phyloP scores from a whole-genome alignment of 2,888 invertebrate species.

The Chouioia cunea region DNA sequence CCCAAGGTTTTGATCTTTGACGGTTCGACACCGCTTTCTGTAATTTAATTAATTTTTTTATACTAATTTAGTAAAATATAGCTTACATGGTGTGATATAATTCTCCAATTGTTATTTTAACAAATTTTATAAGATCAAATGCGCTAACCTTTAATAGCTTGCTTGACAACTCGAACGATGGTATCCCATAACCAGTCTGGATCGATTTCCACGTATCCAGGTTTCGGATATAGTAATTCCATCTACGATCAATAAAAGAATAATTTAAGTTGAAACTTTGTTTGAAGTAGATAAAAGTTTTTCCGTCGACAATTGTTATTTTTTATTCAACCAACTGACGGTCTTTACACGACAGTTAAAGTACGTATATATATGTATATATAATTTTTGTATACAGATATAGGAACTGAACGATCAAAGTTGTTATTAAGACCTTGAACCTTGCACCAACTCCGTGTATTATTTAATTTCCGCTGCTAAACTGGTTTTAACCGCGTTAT shows the following conservation, averaged over 20 bases:
- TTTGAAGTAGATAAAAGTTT: too few species aligned
- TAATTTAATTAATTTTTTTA: slow-evolving; percentile 11
- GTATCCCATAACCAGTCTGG: slow-evolving; percentile 84
- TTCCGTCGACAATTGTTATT: too few species aligned
- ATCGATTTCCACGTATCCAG: slow-evolving; percentile 89
- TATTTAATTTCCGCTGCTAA: slow-evolving; percentile 22
- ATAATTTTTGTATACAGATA: not conserved
- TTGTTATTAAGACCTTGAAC: slow-evolving; percentile 26
- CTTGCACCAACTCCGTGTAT: not conserved
- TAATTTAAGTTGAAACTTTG: too few species aligned
- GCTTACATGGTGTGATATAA: too few species aligned
- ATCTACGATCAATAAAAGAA: slow-evolving; percentile 72
- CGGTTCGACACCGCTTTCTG: slow-evolving; percentile 79
- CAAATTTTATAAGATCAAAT: slow-evolving; percentile 6
- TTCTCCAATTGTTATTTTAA: slow-evolving; percentile 10
- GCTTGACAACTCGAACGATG: slow-evolving; percentile 77
- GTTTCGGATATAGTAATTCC: slow-evolving; percentile 80
- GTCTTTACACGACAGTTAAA: too few species aligned
- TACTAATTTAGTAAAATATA: not conserved
- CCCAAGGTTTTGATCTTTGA: slow-evolving; percentile 83
- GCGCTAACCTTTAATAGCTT: slow-evolving; percentile 76
- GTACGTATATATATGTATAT: too few species aligned
- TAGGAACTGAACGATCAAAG: not conserved
- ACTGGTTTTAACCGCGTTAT: slow-evolving; percentile 3
- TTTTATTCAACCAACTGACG: too few species aligned